A percentile compares a stretch with the other conserved stretches of the same genome.
Conservation (phyloP, 2,797 vertebrate genomes). For the Caiman crocodilus region DNA sequence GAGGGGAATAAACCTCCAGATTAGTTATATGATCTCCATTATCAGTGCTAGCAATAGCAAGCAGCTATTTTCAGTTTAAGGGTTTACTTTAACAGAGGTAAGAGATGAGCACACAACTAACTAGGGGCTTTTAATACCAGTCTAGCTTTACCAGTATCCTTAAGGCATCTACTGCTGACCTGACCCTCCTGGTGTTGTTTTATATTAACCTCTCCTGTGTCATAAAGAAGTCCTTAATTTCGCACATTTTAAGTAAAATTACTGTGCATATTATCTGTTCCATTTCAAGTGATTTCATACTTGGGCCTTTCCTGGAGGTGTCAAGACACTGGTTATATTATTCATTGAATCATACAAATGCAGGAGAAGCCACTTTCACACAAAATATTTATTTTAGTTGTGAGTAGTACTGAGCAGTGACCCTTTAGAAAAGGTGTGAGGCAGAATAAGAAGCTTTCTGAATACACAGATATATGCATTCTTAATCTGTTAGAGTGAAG, state of each 20-base stretch:
- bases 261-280: not conserved
- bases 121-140: too few species aligned
- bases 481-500: not conserved
- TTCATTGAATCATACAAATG: not conserved
- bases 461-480: fast-evolving
- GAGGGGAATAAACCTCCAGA: not conserved
- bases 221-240: not conserved
- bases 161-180: not conserved
- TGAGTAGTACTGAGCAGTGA: not conserved
- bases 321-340: not conserved
- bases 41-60: not conserved
- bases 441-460: not conserved
- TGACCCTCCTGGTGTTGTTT: not conserved
- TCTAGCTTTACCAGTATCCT: not conserved
- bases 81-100: not conserved
- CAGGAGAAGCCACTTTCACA: not conserved
- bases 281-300: not conserved
- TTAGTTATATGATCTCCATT: not conserved
- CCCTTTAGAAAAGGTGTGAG: not conserved
- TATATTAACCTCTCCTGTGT: not conserved
- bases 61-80: not conserved
- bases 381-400: not conserved
- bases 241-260: not conserved
- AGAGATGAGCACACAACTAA: not conserved
- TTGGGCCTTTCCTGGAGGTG: not conserved